A percentile compares a stretch with the other conserved stretches of the same genome.
Conservation (phyloP, 2,888 invertebrate species). For the Limnephilus auricula region DNA sequence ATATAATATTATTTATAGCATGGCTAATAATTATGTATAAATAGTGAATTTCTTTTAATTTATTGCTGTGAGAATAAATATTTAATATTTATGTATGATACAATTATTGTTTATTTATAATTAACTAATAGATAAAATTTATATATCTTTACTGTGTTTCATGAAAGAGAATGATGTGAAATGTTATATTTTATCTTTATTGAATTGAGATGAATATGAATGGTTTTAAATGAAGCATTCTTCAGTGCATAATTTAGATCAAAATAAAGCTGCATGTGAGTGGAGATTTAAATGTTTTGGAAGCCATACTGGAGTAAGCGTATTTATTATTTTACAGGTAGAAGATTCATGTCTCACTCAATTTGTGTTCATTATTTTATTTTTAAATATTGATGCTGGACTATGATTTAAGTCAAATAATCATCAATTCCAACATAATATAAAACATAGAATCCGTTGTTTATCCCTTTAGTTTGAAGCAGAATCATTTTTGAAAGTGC, state of each 20-base stretch:
- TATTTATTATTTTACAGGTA: not conserved
- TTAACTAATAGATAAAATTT: slow-evolving; percentile 21
- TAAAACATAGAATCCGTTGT: not conserved
- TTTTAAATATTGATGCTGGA: not conserved
- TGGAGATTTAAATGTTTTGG: not conserved
- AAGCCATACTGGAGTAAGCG: slow-evolving; percentile 1
- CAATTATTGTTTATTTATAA: slow-evolving; percentile 30
- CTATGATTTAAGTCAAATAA: not conserved
- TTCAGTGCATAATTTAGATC: slow-evolving; percentile 7
- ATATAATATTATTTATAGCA: slow-evolving; percentile 60
- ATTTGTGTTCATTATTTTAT: not conserved
- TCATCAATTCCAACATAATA: not conserved
- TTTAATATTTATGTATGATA: slow-evolving; percentile 37
- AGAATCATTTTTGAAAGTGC: not conserved
- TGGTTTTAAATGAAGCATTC: slow-evolving; percentile 16
- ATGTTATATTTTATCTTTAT: not conserved
- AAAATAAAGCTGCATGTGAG: not conserved
- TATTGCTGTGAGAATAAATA: slow-evolving; percentile 67
- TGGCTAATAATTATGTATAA: slow-evolving; percentile 61
- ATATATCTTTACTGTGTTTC: not conserved
- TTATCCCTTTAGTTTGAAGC: not conserved
- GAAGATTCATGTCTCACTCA: not conserved
- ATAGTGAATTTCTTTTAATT: slow-evolving; percentile 64
- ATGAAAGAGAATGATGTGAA: not conserved
- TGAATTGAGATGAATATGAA: not conserved